A percentile compares a stretch with the other conserved stretches of the same genome.
phyloP scores from a whole-genome alignment of 2,797 vertebrate species.

The Triplophysa bombifrons region DNA sequence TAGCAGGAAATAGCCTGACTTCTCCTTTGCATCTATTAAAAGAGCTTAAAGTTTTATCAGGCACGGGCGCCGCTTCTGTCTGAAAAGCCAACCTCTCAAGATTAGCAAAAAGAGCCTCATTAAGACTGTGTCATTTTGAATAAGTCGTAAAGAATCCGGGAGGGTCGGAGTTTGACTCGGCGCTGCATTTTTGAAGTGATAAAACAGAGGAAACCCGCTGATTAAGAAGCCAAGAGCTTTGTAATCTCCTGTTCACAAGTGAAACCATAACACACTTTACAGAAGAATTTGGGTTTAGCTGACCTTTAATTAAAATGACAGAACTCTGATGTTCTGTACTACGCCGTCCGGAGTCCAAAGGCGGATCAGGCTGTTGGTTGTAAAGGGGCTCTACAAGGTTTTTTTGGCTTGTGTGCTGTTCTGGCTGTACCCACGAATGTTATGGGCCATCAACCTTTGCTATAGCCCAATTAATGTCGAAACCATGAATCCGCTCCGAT shows the following conservation, averaged over 20 bases:
- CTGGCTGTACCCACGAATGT: background rate
- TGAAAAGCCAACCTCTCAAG: slow-evolving; percentile 32
- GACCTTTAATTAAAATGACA: slow-evolving; percentile 63
- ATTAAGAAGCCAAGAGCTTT: slow-evolving; percentile 69
- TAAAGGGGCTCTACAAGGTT: slow-evolving; percentile 6
- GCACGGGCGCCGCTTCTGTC: background rate
- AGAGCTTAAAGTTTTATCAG: slow-evolving; percentile 28
- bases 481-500: slow-evolving; percentile 8
- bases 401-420: slow-evolving; percentile 18
- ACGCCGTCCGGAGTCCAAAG: slow-evolving; percentile 25
- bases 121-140: slow-evolving; percentile 56
- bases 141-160: slow-evolving; percentile 56
- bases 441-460: slow-evolving; percentile 13
- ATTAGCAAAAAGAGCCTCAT: slow-evolving; percentile 54
- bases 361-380: slow-evolving; percentile 2
- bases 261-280: slow-evolving; percentile 70
- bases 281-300: slow-evolving; percentile 62
- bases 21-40: slow-evolving; percentile 1
- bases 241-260: slow-evolving; percentile 64
- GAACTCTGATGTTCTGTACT: slow-evolving; percentile 41
- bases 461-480: slow-evolving; percentile 12
- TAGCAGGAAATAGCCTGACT: slow-evolving; percentile 59
- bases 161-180: slow-evolving; percentile 48
- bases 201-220: slow-evolving; percentile 57
- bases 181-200: slow-evolving; percentile 54